A percentile compares a stretch with the other conserved stretches of the same genome.
phyloP scores from a whole-genome alignment of 2,113 vertebrate genomes.

The Cyrtonyx montezumae region DNA sequence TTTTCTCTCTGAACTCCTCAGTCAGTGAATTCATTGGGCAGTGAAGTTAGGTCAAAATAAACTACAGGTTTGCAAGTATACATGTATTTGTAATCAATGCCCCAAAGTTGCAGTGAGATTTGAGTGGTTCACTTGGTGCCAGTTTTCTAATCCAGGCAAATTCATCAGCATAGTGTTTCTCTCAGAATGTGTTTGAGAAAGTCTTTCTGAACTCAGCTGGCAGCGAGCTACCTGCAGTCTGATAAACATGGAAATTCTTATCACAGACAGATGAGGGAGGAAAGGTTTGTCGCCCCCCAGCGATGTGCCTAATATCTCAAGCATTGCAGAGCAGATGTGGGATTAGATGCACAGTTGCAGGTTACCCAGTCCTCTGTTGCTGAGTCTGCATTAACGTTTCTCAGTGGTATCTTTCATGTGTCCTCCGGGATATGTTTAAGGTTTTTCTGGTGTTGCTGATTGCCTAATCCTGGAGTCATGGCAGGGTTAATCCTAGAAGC shows the following conservation, averaged over 20 bases:
- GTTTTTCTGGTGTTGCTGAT: not conserved
- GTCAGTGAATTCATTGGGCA: not conserved
- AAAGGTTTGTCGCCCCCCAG: not conserved
- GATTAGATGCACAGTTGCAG: not conserved
- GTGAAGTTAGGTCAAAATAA: not conserved
- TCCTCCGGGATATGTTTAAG: constrained; percentile 19
- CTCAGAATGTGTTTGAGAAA: not conserved
- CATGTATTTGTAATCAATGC: not conserved
- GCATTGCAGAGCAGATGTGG: not conserved
- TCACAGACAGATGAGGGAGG: not conserved
- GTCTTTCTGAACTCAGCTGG: not conserved
- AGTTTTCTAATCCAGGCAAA: not conserved
- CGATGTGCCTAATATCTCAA: not conserved
- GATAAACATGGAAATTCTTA: not conserved
- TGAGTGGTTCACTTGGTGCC: not conserved
- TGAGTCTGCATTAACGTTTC: not conserved
- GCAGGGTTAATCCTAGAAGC: not conserved
- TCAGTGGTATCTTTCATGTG: not conserved
- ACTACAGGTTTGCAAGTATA: not conserved
- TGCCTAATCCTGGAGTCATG: not conserved
- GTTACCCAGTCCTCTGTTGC: not conserved
- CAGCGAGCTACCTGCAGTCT: not conserved
- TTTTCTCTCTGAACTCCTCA: constrained; percentile 1
- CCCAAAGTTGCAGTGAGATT: not conserved
- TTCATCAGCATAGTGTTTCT: not conserved